Evolutionary conservation across 2,888 invertebrate genomes (phyloP).

Genomic region (Erebia palarica): DNA sequence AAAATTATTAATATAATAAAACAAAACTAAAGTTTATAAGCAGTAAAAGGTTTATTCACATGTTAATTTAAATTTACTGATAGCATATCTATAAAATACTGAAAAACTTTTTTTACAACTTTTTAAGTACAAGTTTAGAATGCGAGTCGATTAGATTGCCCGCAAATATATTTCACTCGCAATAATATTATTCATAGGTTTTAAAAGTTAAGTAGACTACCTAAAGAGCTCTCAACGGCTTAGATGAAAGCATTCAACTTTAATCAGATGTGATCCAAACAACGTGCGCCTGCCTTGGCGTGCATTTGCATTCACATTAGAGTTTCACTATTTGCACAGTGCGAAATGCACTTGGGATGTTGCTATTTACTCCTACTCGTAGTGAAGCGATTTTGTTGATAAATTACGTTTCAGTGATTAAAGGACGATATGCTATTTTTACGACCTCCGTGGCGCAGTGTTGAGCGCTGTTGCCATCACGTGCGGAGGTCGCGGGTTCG

Average conservation of each 20-base stretch:
- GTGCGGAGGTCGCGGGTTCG: too few species aligned
- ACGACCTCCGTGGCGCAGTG: too few species aligned
- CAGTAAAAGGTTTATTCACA: too few species aligned
- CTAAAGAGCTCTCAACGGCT: conserved; percentile 32
- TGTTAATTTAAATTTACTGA: too few species aligned
- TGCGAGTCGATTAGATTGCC: neutral
- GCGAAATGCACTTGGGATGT: conserved; percentile 21
- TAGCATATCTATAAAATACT: too few species aligned
- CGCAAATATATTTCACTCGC: neutral
- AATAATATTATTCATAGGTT: conserved; percentile 1
- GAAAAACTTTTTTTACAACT: too few species aligned
- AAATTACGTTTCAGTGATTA: neutral
- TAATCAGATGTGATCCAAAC: conserved; percentile 40
- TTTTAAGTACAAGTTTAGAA: too few species aligned
- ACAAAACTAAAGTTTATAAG: too few species aligned
- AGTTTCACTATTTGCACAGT: conserved; percentile 36
- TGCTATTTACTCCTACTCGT: conserved; percentile 12
- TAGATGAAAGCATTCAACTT: conserved; percentile 39
- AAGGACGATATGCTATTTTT: neutral
- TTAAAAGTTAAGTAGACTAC: conserved; percentile 11
- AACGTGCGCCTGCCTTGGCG: conserved; percentile 29
- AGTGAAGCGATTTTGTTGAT: conserved; percentile 7
- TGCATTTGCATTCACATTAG: conserved; percentile 56
- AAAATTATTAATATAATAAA: too few species aligned
- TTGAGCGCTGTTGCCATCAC: too few species aligned